Conservation (phyloP, 30 jellyfish, hydroid and myxozoan genomes). For the Aurelia coerulea region DNA sequence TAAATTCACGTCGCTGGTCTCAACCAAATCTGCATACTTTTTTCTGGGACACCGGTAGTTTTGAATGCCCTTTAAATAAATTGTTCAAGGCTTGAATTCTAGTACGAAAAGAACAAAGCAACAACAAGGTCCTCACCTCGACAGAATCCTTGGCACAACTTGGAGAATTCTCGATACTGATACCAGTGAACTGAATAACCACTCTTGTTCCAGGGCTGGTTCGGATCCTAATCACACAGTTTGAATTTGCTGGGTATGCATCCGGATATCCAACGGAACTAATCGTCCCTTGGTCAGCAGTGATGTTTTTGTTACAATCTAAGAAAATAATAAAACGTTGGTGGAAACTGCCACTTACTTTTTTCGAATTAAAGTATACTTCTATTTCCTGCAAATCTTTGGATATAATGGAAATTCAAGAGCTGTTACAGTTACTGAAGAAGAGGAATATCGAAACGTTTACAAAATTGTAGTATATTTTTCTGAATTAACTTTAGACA, state of each 20-base stretch:
- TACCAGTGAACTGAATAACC: conserved; percentile 37
- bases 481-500: too few species aligned
- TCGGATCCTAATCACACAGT: conserved; percentile 30
- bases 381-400: too few species aligned
- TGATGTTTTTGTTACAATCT: conserved; percentile 43
- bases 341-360: background rate
- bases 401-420: too few species aligned
- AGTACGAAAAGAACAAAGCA: background rate
- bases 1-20: too few species aligned
- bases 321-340: background rate
- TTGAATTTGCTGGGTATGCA: conserved; percentile 61
- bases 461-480: too few species aligned
- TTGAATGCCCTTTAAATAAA: too few species aligned
- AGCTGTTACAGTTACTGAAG: too few species aligned
- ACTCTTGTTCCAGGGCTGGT: conserved; percentile 63
- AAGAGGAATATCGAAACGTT: too few species aligned
- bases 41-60: too few species aligned
- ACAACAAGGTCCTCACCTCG: conserved; percentile 12
- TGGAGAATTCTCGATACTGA: conserved; percentile 50
- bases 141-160: conserved; percentile 63
- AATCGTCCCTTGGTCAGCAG: conserved; percentile 50
- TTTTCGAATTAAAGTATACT: background rate
- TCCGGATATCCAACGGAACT: conserved; percentile 69
- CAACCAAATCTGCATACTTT: too few species aligned
- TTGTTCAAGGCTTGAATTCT: too few species aligned